phyloP scores from a whole-genome alignment of 2,797 vertebrate genomes.

The Myotis vivesi region DNA sequence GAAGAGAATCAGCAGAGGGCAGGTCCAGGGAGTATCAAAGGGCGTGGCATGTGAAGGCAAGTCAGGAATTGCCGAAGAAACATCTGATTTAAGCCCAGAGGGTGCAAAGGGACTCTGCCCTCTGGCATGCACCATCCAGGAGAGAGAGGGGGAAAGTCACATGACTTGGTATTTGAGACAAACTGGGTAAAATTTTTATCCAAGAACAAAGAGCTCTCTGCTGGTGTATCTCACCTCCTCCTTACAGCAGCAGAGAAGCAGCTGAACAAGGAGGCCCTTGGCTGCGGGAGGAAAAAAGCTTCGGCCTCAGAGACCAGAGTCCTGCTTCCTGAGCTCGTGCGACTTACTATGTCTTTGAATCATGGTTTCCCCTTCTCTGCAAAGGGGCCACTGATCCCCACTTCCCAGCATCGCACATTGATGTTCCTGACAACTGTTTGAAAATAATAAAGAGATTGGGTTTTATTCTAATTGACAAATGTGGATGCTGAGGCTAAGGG shows the following conservation, averaged over 20 bases:
- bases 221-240: neutral
- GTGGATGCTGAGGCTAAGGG: neutral
- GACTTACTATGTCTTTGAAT: neutral
- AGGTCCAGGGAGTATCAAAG: neutral
- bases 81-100: neutral
- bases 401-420: neutral
- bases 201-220: neutral
- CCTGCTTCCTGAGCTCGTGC: neutral
- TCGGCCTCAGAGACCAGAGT: neutral
- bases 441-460: neutral
- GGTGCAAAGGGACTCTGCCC: neutral
- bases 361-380: neutral
- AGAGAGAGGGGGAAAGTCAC: neutral
- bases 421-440: neutral
- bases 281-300: neutral
- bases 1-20: neutral
- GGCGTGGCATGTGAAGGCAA: neutral
- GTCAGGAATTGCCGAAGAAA: neutral
- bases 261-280: neutral
- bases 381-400: neutral
- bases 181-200: slow-evolving; percentile 28
- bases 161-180: neutral
- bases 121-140: neutral
- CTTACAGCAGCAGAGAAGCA: neutral
- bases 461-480: slow-evolving; percentile 38